Evolutionary conservation across 2,888 invertebrate genomes (phyloP), one percentile per base, ranked within the genome.

Genomic region (Platycheirus albimanus): DNA sequence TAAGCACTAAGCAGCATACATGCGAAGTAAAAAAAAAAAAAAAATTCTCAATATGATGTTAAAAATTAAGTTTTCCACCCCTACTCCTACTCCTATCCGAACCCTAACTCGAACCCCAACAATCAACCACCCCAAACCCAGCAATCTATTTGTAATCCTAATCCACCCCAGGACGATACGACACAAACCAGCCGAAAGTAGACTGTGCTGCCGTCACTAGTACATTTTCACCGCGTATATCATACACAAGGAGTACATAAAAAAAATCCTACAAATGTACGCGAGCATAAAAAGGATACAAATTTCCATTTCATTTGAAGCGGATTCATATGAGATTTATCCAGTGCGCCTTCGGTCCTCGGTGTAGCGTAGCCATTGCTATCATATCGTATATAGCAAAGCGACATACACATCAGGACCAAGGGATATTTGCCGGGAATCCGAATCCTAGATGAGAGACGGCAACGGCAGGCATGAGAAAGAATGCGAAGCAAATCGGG

Each of bases 281-380:
- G 78, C 78, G 83, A 69, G 56, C 72, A 83, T 83, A 83, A 83
- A 80, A 78, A 74, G 74, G 78, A 78, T 83, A 83, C 78, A 83
- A 83, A 78, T 83, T 83, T 83, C 83, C 83, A 83, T 83, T 83
- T 83, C 83, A 83, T 83, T 83, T 83, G 78, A 78, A 69, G 78
- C 83, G 56, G 77, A 83, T 72, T 83, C 83, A 78, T 83, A 78
- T 83, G 83, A 83, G 83, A 83, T 83, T 83, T 64, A 83, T 83
- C 83, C 78, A 83, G 78, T 78, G 64, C 49, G 66, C 47, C 11
- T 24, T 58, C 6, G 58, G 24, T 58, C 15, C 56, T 58, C 33
- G 24, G 41, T 24, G 47, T 24, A n/a, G n/a, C 24, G 24, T 66
- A 77, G 81, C 70, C 64, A 43, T 58, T 58, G n/a, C 47, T 71